Evolutionary conservation across 2,113 vertebrate genomes (phyloP).

Genomic region (Pseudois nayaur): DNA sequence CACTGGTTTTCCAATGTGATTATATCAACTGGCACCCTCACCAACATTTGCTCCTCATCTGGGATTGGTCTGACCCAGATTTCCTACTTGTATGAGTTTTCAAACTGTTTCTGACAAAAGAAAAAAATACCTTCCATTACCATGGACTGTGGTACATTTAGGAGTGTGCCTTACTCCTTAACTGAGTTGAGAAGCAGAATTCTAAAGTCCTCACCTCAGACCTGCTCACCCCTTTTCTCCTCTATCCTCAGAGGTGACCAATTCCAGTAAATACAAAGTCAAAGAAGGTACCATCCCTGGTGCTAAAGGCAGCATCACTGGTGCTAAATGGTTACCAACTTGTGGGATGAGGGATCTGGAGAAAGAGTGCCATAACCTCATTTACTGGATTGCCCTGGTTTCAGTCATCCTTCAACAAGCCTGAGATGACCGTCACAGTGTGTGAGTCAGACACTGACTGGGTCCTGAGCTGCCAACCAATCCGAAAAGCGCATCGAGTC

Average conservation of each 20-base stretch:
- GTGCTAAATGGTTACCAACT: neutral
- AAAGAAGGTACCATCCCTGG: neutral
- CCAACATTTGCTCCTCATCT: neutral
- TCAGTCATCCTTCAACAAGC: neutral
- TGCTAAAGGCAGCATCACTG: neutral
- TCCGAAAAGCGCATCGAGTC: neutral
- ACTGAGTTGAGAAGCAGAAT: neutral
- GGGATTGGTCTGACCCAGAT: neutral
- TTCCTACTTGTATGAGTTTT: neutral
- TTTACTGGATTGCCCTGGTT: neutral
- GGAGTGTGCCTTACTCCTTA: neutral
- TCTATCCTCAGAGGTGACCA: neutral
- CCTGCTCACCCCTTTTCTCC: neutral
- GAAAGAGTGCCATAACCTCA: neutral
- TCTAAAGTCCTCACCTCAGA: neutral
- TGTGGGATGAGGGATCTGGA: neutral
- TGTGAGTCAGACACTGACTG: neutral
- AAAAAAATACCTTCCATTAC: neutral
- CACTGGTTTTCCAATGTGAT: neutral
- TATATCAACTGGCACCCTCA: neutral
- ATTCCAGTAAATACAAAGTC: neutral
- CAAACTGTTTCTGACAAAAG: neutral
- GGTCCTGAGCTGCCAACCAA: neutral
- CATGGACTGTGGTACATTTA: neutral
- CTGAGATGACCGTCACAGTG: neutral